phyloP scores from a whole-genome alignment of 2,113 vertebrate species.

The Corapipo altera region DNA sequence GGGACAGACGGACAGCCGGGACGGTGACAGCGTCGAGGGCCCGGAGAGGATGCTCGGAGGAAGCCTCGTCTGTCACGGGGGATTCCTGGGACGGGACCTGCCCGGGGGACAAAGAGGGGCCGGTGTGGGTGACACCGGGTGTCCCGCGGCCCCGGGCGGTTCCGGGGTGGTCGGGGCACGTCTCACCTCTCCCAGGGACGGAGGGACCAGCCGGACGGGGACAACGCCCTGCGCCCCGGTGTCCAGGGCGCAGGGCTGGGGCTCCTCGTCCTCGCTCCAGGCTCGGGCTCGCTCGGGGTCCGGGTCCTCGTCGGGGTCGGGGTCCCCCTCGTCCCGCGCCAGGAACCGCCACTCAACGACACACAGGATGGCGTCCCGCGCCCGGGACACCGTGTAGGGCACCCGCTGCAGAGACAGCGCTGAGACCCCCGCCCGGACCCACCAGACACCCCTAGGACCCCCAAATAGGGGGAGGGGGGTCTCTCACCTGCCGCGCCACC shows the following conservation, averaged over 20 bases:
- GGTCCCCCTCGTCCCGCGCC: conserved; percentile 75
- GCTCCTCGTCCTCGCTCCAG: conserved; percentile 69
- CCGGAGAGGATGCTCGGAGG: no score
- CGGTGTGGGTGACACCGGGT: neutral
- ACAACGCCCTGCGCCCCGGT: conserved; percentile 78
- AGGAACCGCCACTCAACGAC: conserved; percentile 71
- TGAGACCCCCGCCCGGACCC: neutral
- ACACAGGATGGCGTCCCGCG: conserved; percentile 70
- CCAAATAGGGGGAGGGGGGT: neutral
- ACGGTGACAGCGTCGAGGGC: no score
- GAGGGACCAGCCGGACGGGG: neutral
- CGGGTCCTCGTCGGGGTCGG: neutral
- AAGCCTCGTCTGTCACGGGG: neutral
- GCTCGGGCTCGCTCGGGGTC: neutral
- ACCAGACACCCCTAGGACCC: neutral
- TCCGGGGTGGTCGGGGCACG: neutral
- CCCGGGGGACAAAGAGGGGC: neutral
- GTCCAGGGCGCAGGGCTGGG: conserved; percentile 52
- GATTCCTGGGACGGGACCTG: neutral
- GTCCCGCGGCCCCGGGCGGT: neutral
- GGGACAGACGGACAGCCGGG: neutral
- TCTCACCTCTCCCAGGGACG: conserved; percentile 29
- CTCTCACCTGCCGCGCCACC: conserved; percentile 37
- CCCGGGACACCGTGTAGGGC: conserved; percentile 73
- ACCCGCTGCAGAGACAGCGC: conserved; percentile 59